Base-by-base conservation (phyloP, 2,888 invertebrate species). In the Rhimphoctona megacephalus region DNA sequence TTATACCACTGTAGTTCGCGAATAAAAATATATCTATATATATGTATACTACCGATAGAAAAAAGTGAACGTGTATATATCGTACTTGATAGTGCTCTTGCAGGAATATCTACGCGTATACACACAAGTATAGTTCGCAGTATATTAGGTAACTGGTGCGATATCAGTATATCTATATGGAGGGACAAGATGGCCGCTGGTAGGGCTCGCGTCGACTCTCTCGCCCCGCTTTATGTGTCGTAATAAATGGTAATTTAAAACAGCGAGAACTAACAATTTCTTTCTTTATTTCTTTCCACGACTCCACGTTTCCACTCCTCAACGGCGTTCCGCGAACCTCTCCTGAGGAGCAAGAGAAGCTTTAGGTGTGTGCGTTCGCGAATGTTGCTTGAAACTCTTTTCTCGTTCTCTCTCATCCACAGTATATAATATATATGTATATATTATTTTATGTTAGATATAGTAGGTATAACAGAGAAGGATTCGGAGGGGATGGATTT, bases 241-340 rank as follows among this genome's bases (percentile, higher is more conserved):
- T 94, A 94, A 94, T 94, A 94, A 94, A 94, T 94, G 94, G 94
- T 94, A 94, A 94, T 94, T 94, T 94, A 94, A 94, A 94, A 94
- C 94, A 94, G 94, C 92, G 94, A 94, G 93, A 94, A 94, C 94
- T 94, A 94, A 94, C 93, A 94, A 94, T 94, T 94, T 94, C 93
- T 93, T 94, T 93, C 94, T 94, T 93, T 93, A 93, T 94, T 93
- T 93, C 93, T 91, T 90, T 89, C 90, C 89, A 88, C 83, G 81
- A 67, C 83, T 69, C 69, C 54, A 49, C 61, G 80, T 79, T 86
- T 84, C 84, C 78, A 81, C 86, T 86, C 74, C 84, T 81, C 79
- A 73, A 46, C 33, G 83, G 57, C 57, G 77, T 85, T 85, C 73
- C 83, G 73, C 67, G 85, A 74, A 69, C 25, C 67, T 78, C 79